Conservation (phyloP, 2,888 invertebrate genomes). For the Aleiodes leptofemur region DNA sequence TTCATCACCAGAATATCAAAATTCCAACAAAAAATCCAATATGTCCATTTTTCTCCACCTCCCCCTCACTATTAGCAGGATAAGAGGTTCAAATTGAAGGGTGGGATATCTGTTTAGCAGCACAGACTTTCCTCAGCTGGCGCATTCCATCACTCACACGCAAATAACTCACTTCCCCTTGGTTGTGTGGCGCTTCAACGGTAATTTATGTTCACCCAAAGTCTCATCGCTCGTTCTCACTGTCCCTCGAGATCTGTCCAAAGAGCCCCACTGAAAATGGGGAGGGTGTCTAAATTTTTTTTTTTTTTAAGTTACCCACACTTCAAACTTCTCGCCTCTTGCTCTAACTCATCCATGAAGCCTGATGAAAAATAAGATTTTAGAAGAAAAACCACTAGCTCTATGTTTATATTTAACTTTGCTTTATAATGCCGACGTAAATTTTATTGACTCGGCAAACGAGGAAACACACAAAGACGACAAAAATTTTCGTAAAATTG, state of each 20-base stretch:
- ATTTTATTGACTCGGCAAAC: slow-evolving; percentile 56
- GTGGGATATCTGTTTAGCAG: slow-evolving; percentile 52
- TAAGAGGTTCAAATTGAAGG: slow-evolving; percentile 45
- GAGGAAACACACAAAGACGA: slow-evolving; percentile 50
- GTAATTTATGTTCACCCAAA: slow-evolving; percentile 72
- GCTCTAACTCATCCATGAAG: slow-evolving; percentile 37
- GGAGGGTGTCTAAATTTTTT: slow-evolving; percentile 19
- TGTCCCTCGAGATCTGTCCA: slow-evolving; percentile 45
- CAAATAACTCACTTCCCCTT: slow-evolving; percentile 74
- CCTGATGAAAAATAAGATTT: neutral
- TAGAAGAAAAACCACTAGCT: slow-evolving; percentile 11
- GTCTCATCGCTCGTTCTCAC: slow-evolving; percentile 67
- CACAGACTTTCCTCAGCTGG: slow-evolving; percentile 71
- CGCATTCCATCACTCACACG: slow-evolving; percentile 75
- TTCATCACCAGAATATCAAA: neutral
- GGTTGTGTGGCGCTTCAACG: slow-evolving; percentile 61
- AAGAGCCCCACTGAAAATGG: slow-evolving; percentile 39
- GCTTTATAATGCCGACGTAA: slow-evolving; percentile 57
- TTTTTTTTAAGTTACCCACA: neutral
- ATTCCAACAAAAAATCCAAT: neutral
- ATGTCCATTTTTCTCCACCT: slow-evolving; percentile 16
- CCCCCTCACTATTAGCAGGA: neutral
- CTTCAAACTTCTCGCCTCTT: slow-evolving; percentile 31
- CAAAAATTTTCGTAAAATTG: slow-evolving; percentile 43
- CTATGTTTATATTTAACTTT: slow-evolving; percentile 59